Percentiles rank a stretch among this genome's conserved stretches.
phyloP scores from a whole-genome alignment of 2,797 vertebrate species.

The Kryptolebias ocellatus region DNA sequence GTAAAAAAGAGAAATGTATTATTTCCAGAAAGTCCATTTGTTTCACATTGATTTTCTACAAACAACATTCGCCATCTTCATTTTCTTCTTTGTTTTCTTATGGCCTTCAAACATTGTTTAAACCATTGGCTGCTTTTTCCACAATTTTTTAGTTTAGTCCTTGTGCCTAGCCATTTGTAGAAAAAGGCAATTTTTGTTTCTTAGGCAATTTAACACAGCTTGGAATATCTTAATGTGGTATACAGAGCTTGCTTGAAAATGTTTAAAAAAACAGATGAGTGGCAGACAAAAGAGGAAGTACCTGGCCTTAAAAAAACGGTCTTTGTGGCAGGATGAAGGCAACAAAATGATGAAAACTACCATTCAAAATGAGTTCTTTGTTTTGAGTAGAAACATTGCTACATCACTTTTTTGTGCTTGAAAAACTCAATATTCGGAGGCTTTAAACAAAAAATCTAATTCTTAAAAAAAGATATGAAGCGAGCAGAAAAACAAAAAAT shows the following conservation, averaged over 20 bases:
- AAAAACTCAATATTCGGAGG: too few species aligned
- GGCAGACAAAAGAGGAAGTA: neutral
- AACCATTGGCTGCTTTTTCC: neutral
- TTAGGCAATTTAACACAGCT: neutral
- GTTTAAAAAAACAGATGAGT: neutral
- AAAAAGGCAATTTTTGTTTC: neutral
- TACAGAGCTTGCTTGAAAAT: neutral
- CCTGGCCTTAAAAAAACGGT: neutral
- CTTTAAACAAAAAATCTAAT: too few species aligned
- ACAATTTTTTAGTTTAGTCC: neutral
- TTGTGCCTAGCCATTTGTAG: neutral
- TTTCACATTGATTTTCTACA: constrained; percentile 47
- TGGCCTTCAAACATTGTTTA: too few species aligned
- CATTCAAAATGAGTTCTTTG: too few species aligned
- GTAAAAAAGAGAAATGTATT: constrained; percentile 57
- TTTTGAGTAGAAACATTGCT: too few species aligned
- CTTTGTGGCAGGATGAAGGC: too few species aligned
- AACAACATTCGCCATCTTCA: constrained; percentile 1
- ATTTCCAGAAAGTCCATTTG: constrained; percentile 35
- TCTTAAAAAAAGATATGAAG: too few species aligned
- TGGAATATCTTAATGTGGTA: neutral
- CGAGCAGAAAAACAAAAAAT: too few species aligned
- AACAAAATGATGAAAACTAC: too few species aligned
- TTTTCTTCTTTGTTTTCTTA: too few species aligned
- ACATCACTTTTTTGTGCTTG: too few species aligned